A percentile compares a stretch with the other conserved stretches of the same genome.
Conservation (phyloP, 92 coral and sea anemone genomes). For the Porites divaricata region DNA sequence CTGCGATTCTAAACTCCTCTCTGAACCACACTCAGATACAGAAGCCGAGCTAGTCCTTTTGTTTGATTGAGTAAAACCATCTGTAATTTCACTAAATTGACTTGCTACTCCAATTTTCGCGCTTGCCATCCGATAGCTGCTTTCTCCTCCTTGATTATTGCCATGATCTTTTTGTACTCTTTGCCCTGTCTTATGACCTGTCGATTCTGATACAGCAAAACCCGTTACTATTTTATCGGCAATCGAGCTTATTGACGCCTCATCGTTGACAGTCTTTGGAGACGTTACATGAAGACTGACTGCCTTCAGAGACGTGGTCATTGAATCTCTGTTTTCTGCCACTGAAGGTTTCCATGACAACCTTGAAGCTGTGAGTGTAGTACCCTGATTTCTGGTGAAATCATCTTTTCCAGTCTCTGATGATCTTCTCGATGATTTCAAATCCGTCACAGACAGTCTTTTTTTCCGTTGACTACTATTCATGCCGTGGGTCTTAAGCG, state of each 20-base stretch:
- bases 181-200: not conserved
- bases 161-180: not conserved
- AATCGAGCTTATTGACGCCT: no score
- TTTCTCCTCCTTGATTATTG: not conserved
- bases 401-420: not conserved
- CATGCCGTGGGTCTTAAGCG: no score
- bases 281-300: not conserved
- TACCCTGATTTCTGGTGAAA: not conserved
- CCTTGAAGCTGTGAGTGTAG: not conserved
- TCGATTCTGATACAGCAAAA: no score
- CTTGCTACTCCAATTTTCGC: not conserved
- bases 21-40: not conserved
- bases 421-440: slow-evolving; percentile 3
- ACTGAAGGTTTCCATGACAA: not conserved
- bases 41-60: not conserved
- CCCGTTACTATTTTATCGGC: no score
- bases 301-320: not conserved
- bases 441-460: not conserved
- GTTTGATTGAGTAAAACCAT: not conserved
- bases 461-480: not conserved
- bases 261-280: not conserved
- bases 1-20: not conserved
- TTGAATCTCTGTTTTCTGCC: not conserved
- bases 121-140: not conserved
- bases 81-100: not conserved